Percentiles rank a stretch among this genome's conserved stretches.
These are phyloP conservation scores for Indicator indicator DNA, from an alignment of 2,113 vertebrate species.

Conservation along the genomic window DNA sequence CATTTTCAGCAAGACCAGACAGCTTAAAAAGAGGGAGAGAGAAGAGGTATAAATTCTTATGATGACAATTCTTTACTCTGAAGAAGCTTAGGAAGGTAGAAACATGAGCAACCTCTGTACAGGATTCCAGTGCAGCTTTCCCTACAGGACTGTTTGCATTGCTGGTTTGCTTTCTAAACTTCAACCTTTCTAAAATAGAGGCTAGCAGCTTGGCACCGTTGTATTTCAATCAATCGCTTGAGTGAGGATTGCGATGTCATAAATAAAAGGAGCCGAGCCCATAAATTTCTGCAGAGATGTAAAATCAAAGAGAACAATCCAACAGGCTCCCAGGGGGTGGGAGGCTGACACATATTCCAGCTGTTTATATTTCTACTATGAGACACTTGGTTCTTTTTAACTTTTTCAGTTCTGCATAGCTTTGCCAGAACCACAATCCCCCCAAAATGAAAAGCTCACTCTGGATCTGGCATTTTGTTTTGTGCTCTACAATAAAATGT, in stretches of 20 bases:
- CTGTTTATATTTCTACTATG: conserved; percentile 15
- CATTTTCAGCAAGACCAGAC: background rate
- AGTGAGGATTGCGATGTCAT: conserved; percentile 65
- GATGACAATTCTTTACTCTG: background rate
- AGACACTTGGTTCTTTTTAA: conserved; percentile 18
- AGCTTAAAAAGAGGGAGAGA: background rate
- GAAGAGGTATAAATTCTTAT: background rate
- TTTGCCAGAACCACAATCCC: conserved; percentile 25
- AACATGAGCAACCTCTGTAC: background rate
- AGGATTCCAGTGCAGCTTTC: background rate
- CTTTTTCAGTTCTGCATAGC: conserved; percentile 16
- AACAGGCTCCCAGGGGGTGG: conserved; percentile 44
- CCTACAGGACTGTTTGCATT: background rate
- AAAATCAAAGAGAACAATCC: conserved; percentile 77
- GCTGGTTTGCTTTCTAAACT: conserved; percentile 46
- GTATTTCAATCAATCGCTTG: conserved; percentile 77
- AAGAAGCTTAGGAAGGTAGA: background rate
- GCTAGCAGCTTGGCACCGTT: conserved; percentile 58
- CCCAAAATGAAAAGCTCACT: background rate
- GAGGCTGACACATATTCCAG: conserved; percentile 21
- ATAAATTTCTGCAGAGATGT: conserved; percentile 77
- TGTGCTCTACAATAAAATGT: conserved; percentile 50
- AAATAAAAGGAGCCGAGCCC: conserved; percentile 69
- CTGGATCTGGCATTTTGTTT: conserved; percentile 29
- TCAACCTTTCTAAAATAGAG: conserved; percentile 59